phyloP scores from a whole-genome alignment of 1,140 invertebrate genomes.

The Caenorhabditis tropicalis region DNA sequence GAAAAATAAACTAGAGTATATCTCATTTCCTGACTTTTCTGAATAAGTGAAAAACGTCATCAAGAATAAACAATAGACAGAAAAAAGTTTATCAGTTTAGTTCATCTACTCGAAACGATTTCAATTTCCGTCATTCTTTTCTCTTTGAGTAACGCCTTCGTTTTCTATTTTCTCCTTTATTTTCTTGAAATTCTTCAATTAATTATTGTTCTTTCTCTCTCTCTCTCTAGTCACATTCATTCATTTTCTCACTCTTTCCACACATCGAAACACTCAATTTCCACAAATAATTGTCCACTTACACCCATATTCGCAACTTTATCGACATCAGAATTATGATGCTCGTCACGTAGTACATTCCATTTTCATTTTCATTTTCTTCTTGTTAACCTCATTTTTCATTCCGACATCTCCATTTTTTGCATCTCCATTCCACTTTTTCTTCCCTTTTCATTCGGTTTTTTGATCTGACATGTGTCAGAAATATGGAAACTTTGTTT shows the following conservation, averaged over 20 bases:
- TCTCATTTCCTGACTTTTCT: not conserved
- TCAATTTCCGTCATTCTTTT: not conserved
- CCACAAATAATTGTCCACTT: not conserved
- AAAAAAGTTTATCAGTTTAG: not conserved
- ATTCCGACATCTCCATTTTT: not conserved
- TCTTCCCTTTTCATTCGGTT: not conserved
- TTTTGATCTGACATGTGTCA: not conserved
- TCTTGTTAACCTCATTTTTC: not conserved
- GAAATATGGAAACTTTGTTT: too few relatives aligned
- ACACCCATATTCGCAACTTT: not conserved
- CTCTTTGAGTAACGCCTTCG: not conserved
- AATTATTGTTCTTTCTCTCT: conserved; percentile 6
- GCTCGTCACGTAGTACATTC: conserved; percentile 19
- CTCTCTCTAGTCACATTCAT: not conserved
- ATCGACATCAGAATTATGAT: not conserved
- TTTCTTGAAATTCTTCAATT: conserved; percentile 5
- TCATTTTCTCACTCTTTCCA: not conserved
- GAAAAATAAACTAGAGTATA: too few relatives aligned
- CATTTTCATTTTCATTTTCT: conserved; percentile 8
- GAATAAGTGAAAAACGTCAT: not conserved
- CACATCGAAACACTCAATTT: not conserved
- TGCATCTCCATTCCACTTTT: not conserved
- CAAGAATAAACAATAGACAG: not conserved
- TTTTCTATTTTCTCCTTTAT: not conserved
- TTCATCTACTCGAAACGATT: not conserved